Conservation (phyloP, 2,888 invertebrate species). For the Achlya flavicornis region DNA sequence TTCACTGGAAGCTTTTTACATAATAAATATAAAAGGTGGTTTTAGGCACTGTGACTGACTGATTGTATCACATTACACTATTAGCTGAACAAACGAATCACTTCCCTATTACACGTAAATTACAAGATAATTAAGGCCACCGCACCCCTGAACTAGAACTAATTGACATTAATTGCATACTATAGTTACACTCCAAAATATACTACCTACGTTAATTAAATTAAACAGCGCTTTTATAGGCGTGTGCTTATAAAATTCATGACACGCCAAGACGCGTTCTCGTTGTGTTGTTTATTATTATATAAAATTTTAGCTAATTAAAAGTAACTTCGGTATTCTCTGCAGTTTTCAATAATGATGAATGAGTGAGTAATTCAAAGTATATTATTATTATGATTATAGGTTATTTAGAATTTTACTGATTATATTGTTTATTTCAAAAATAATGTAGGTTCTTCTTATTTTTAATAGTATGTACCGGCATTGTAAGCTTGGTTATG, state of each 20-base stretch:
- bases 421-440: no score
- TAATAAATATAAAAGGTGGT: no score
- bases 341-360: no score
- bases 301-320: neutral
- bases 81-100: slow-evolving; percentile 8
- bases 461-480: no score
- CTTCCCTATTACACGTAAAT: slow-evolving; percentile 11
- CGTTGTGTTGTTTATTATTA: neutral
- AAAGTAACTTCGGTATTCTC: neutral
- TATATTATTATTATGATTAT: no score
- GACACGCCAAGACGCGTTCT: neutral
- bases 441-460: neutral
- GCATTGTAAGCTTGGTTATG: no score
- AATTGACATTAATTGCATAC: slow-evolving; percentile 31
- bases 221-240: slow-evolving; percentile 4
- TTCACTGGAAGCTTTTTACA: no score
- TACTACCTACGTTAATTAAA: slow-evolving; percentile 29
- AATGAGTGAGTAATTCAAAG: no score
- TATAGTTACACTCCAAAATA: slow-evolving; percentile 23
- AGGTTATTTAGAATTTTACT: no score
- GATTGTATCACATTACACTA: neutral
- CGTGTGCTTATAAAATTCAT: slow-evolving; percentile 3
- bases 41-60: neutral
- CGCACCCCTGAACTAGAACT: slow-evolving; percentile 22
- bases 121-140: slow-evolving; percentile 20